Conservation (phyloP, 2,888 invertebrate genomes). For the Metallyticus violacea region DNA sequence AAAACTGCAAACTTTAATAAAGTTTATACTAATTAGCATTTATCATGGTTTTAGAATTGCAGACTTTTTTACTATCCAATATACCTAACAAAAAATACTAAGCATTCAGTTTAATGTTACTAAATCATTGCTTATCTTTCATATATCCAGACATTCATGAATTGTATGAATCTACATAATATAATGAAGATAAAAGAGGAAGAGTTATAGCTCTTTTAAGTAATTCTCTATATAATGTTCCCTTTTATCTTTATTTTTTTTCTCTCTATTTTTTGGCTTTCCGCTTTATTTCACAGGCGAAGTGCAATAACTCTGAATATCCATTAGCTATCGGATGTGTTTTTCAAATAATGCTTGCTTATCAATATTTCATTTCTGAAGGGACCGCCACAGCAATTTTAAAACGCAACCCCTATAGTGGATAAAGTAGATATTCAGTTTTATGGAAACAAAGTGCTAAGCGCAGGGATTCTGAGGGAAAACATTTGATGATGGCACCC, state of each 20-base stretch:
- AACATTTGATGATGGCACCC: no score
- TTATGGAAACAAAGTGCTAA: neutral
- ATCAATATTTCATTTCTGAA: neutral
- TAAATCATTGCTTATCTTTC: no score
- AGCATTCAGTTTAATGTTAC: no score
- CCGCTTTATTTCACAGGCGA: neutral
- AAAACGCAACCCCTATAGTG: neutral
- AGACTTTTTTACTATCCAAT: no score
- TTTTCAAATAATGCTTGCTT: neutral
- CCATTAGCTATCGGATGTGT: neutral
- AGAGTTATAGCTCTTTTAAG: neutral
- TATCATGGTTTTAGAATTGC: no score
- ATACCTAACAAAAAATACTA: no score
- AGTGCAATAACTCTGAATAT: neutral
- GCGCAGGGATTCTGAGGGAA: neutral
- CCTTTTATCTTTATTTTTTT: no score
- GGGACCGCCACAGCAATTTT: neutral
- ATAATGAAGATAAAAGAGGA: neutral
- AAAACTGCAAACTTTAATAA: no score
- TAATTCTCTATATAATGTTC: neutral
- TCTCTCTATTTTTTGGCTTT: neutral
- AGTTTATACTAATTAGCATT: no score
- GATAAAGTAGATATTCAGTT: neutral
- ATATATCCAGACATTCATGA: no score
- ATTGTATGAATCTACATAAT: neutral